Evolutionary conservation across 2,888 invertebrate species (phyloP).

Genomic region (Harmothoe impar): DNA sequence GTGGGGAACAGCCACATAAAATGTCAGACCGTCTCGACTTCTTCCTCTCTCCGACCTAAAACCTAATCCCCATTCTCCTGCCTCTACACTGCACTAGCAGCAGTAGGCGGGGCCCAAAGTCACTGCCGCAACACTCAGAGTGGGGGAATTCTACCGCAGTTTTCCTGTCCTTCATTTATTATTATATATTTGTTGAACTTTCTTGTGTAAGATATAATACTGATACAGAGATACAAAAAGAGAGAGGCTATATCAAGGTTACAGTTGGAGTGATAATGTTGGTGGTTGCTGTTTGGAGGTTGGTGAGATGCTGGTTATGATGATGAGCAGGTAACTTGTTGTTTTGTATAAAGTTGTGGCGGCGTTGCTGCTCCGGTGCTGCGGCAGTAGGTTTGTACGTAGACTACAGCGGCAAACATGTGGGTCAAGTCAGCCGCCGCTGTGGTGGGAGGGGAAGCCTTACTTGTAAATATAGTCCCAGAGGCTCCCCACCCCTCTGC

Average conservation of each 20-base stretch:
- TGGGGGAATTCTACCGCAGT: neutral
- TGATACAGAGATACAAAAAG: neutral
- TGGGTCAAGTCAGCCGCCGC: constrained; percentile 37
- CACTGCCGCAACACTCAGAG: constrained; percentile 46
- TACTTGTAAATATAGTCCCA: constrained; percentile 49
- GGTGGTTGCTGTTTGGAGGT: constrained; percentile 52
- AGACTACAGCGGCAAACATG: constrained; percentile 22
- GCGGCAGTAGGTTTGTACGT: constrained; percentile 32
- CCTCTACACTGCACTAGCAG: neutral
- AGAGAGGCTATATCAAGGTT: neutral
- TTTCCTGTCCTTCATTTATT: neutral
- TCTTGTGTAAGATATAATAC: constrained; percentile 38
- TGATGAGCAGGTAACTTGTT: constrained; percentile 42
- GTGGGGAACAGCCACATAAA: constrained; percentile 55
- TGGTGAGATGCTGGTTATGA: neutral
- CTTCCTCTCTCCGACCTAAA: constrained; percentile 52
- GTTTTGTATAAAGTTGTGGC: constrained; percentile 48
- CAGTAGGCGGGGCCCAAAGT: constrained; percentile 11
- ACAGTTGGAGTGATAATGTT: constrained; percentile 48
- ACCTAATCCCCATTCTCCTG: constrained; percentile 27
- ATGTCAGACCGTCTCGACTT: constrained; percentile 61
- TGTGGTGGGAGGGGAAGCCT: constrained; percentile 52
- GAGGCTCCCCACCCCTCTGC: constrained; percentile 30
- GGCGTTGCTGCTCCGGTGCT: neutral
- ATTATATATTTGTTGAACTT: constrained; percentile 10